Evolutionary conservation across 2,888 invertebrate species (phyloP), one percentile per base, ranked within the genome.

Genomic region (Clostera curtula): DNA sequence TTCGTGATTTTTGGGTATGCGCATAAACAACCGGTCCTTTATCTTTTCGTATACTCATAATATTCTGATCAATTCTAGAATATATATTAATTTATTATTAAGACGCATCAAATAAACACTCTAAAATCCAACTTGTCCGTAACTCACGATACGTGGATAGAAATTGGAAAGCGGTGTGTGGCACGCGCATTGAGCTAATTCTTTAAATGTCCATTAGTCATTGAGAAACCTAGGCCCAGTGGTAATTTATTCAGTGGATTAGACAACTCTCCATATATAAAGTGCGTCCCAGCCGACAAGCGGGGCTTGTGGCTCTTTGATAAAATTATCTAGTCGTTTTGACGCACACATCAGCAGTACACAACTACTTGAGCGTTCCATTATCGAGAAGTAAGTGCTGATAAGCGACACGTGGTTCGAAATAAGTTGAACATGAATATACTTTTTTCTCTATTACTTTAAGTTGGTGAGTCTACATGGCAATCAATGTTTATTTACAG

Each of bases 251-350:
- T 62, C 73, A 65, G 58, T 56, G 58, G 66, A 73, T 74, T 67
- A 73, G 68, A 74, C 74, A 65, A 69, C 67, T 73, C 65, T 69
- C 77, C 74, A 70, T 77, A 71, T n/a, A n/a, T 77, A 72, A 72
- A 76, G 75, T 63, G 64, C 64, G 68, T 65, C 67, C 69, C 60
- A 60, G 61, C 70, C 36, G 31, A 34, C 49, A 46, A 55, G 50
- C 56, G 55, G 53, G 56, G 64, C 55, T 62, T 57, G 13, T 15
- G 12, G 33, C 39, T 43, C 43, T 36, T 40, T 57, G 55, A 66
- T 73, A 71, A 71, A n/a, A 71, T 70, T 65, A 70, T 66, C 62
- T 56, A 69, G 62, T 41, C 66, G 65, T 65, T 71, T 38, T 22
- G 39, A 41, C 40, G 29, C 33, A 36, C 36, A 43, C 34, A 23